phyloP scores from a whole-genome alignment of 2,797 vertebrate genomes.

The Oreortyx pictus region DNA sequence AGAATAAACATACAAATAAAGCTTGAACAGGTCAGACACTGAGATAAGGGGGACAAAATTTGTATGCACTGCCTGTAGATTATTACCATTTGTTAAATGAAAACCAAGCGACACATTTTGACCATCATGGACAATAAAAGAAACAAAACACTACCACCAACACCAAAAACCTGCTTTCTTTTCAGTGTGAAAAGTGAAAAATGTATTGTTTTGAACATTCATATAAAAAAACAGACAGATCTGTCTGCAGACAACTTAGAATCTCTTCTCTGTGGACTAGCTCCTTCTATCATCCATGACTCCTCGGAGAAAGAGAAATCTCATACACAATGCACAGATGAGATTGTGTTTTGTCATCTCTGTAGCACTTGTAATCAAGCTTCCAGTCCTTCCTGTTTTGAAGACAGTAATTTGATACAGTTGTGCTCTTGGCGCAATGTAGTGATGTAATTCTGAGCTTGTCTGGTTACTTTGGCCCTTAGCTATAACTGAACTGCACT shows the following conservation, averaged over 20 bases:
- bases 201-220: neutral
- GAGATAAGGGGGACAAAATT: neutral
- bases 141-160: neutral
- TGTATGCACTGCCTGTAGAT: neutral
- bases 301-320: neutral
- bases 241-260: neutral
- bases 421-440: constrained; percentile 27
- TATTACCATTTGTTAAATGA: neutral
- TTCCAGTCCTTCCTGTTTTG: constrained; percentile 56
- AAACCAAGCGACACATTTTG: neutral
- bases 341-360: constrained; percentile 20
- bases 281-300: neutral
- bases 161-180: neutral
- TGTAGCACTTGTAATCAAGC: constrained; percentile 38
- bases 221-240: neutral
- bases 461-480: constrained; percentile 34
- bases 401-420: constrained; percentile 61
- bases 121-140: neutral
- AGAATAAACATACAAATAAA: neutral
- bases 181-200: neutral
- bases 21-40: neutral
- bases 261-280: neutral
- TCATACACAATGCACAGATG: constrained; percentile 29
- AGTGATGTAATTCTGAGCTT: constrained; percentile 22
- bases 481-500: neutral